Evolutionary conservation across 2,888 invertebrate genomes (phyloP).

Genomic region (Saturnia japonica): DNA sequence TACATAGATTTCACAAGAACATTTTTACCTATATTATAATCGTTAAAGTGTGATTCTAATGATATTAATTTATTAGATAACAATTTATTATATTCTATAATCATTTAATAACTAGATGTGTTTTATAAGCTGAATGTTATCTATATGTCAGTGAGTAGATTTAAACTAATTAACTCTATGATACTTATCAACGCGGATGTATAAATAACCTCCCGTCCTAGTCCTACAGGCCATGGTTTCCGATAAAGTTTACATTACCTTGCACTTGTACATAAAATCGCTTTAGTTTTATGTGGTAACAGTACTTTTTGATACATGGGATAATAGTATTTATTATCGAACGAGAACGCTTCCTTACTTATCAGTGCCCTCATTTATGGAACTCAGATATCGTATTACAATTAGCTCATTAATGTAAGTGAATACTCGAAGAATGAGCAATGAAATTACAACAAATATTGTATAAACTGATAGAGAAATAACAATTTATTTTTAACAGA

Average conservation of each 20-base stretch:
- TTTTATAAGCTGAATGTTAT: conserved; percentile 9
- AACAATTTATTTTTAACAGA: not conserved
- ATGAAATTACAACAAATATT: not conserved
- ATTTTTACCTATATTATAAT: too few species aligned
- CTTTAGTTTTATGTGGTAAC: conserved; percentile 21
- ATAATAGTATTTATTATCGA: not conserved
- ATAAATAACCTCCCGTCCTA: conserved; percentile 40
- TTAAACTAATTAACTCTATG: conserved; percentile 35
- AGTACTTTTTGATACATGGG: not conserved
- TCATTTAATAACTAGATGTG: not conserved
- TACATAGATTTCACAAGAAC: too few species aligned
- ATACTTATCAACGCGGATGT: conserved; percentile 30
- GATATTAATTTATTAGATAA: too few species aligned
- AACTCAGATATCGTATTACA: conserved; percentile 4
- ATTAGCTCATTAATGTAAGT: not conserved
- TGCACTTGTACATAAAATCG: conserved; percentile 26
- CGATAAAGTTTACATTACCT: conserved; percentile 33
- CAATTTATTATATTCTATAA: not conserved
- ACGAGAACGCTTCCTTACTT: not conserved
- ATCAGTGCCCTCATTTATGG: conserved; percentile 10
- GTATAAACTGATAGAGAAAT: not conserved
- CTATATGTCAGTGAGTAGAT: conserved; percentile 28
- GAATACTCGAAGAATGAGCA: not conserved
- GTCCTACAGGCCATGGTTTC: conserved; percentile 38
- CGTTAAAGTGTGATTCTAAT: too few species aligned